Conservation (phyloP, 2,113 vertebrate species). For the Oophaga pumilio region DNA sequence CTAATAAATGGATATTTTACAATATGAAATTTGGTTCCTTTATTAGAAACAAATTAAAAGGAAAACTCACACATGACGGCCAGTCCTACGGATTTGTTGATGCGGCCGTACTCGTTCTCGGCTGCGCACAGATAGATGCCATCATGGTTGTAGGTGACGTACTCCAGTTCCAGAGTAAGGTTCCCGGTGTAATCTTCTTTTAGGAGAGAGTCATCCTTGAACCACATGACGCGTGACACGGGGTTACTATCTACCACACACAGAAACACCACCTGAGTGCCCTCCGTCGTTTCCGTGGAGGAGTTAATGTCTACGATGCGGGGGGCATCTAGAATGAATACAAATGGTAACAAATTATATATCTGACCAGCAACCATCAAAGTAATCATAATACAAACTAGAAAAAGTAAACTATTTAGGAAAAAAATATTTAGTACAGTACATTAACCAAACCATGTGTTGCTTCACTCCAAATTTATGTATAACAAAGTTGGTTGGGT, state of each 20-base stretch:
- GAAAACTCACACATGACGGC: conserved; percentile 83
- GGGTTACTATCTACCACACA: conserved; percentile 90
- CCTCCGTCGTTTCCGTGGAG: conserved; percentile 83
- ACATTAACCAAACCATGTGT: too few species aligned
- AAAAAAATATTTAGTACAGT: background rate
- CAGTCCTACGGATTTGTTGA: conserved; percentile 85
- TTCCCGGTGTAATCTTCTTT: conserved; percentile 77
- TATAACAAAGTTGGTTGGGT: background rate
- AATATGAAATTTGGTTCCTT: background rate
- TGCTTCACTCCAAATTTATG: too few species aligned
- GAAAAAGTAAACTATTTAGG: background rate
- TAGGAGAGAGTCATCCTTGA: conserved; percentile 76
- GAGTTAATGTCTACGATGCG: conserved; percentile 82
- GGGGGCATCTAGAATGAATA: conserved; percentile 70
- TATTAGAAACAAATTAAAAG: background rate
- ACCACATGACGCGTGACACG: conserved; percentile 78
- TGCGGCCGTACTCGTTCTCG: conserved; percentile 80
- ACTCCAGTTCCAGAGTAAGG: conserved; percentile 75
- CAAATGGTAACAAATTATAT: background rate
- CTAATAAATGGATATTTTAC: background rate
- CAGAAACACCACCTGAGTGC: conserved; percentile 78
- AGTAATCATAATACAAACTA: background rate
- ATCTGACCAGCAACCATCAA: background rate
- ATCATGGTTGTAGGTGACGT: conserved; percentile 75
- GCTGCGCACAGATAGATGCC: conserved; percentile 85